Base-by-base conservation (phyloP, 2,113 vertebrate genomes). In the Paralichthys olivaceus region DNA sequence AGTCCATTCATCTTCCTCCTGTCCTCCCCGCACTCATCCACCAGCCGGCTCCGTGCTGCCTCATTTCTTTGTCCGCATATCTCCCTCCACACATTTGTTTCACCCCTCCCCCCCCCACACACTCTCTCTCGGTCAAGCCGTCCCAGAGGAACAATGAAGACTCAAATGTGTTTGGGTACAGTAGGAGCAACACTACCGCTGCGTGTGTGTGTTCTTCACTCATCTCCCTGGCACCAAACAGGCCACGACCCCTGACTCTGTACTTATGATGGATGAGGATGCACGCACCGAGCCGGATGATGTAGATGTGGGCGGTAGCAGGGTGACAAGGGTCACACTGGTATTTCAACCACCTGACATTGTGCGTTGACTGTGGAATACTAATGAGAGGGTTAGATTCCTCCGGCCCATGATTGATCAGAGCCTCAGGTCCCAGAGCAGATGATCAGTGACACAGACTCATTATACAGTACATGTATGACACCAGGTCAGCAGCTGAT, bases 1-100 rank as follows among this genome's bases (percentile, higher is more conserved):
- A 89, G 83, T 85, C 86, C 75, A 91, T 94, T 91, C 77, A 84
- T 92, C 93, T 91, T 85, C 72, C 85, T 74, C 68, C 71, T 66
- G 68, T 75, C 82, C 59, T 81, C 84, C 79, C 80, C 69, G 54
- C 73, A 75, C 63, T 84, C 85, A 61, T 72, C 64, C 54, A 72
- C 37, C 37, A 72, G 58, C 75, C 60, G 25, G 32, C 37, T 81
- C 74, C 70, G 61, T n/a, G 51, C 79, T 43, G 69, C 79, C 45
- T 29, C 37, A 82, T 84, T 83, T 79, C 73, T 90, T 90, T 76
- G 67, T 83, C 81, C 29, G 0, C 79, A 75, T 68, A 80, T 89
- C 86, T 73, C 75, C 57, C 58, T 68, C 69, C 59, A 71, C 7
- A 51, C 86, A 89, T 92, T 90, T 86, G 80, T 91, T 86, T 90